Evolutionary conservation across 2,113 vertebrate species (phyloP).

Genomic region (Eptatretus burgeri): DNA sequence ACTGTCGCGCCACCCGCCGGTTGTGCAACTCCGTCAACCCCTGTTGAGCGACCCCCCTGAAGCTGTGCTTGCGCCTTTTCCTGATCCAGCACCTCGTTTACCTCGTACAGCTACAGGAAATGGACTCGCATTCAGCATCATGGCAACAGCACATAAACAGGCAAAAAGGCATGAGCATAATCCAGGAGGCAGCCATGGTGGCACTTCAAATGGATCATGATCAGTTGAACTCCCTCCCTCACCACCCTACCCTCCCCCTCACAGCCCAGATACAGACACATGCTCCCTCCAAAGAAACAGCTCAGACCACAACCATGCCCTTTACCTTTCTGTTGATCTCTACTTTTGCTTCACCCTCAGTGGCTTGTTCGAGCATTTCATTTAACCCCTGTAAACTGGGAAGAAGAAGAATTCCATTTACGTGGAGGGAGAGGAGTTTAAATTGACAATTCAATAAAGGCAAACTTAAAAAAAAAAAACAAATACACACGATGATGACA

Average conservation of each 20-base stretch:
- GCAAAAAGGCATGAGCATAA: no score
- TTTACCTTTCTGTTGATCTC: conserved; percentile 68
- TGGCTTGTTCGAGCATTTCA: conserved; percentile 40
- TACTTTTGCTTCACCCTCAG: conserved; percentile 49
- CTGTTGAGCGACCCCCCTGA: conserved; percentile 31
- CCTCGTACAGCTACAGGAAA: conserved; percentile 40
- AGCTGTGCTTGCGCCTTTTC: conserved; percentile 60
- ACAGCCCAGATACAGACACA: no score
- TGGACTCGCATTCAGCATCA: no score
- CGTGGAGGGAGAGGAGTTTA: conserved; percentile 12
- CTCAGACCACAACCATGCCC: not conserved
- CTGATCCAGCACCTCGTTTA: conserved; percentile 48
- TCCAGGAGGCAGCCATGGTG: no score
- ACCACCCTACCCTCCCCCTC: no score
- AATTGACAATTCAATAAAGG: not conserved
- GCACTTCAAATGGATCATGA: no score
- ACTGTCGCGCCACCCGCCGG: conserved; percentile 22
- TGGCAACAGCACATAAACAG: no score
- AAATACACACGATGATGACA: conserved; percentile 7
- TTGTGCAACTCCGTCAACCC: conserved; percentile 31
- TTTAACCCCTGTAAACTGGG: conserved; percentile 73
- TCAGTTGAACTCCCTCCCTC: no score
- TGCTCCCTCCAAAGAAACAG: no score
- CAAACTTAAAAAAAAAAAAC: conserved; percentile 9
- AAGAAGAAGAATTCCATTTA: conserved; percentile 15